These are phyloP conservation scores for Leucoraja ocellata DNA, from an alignment of 2,797 vertebrate species.

Conservation along the genomic window DNA sequence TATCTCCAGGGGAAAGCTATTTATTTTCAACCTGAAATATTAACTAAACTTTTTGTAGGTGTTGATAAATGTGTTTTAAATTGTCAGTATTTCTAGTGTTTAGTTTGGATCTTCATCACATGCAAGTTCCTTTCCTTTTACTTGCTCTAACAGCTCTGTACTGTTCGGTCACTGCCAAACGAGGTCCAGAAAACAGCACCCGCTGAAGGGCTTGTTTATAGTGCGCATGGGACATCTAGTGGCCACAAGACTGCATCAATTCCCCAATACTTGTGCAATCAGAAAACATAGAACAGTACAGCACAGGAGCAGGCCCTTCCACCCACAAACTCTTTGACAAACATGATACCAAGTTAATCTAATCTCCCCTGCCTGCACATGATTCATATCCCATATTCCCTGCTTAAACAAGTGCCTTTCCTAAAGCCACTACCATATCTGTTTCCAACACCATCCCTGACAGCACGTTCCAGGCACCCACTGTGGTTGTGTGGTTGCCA, in stretches of 20 bases:
- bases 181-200: not conserved
- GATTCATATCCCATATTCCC: too few relatives aligned
- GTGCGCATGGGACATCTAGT: constrained; percentile 4
- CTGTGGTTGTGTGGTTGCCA: too few relatives aligned
- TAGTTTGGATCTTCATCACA: not conserved
- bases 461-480: too few relatives aligned
- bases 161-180: not conserved
- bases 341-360: too few relatives aligned
- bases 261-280: too few relatives aligned
- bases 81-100: not conserved
- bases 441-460: too few relatives aligned
- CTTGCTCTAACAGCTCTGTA: not conserved
- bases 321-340: too few relatives aligned
- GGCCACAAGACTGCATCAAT: not conserved
- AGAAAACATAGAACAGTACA: too few relatives aligned
- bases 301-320: too few relatives aligned
- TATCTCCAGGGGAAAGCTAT: not conserved
- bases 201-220: not conserved
- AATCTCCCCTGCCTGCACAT: too few relatives aligned
- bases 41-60: not conserved
- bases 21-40: not conserved
- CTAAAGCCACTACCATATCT: too few relatives aligned
- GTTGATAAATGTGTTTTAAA: not conserved
- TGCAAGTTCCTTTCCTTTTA: not conserved
- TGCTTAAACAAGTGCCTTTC: too few relatives aligned